Base-by-base conservation (phyloP, 1,140 invertebrate species). In the Lithobius niger region DNA sequence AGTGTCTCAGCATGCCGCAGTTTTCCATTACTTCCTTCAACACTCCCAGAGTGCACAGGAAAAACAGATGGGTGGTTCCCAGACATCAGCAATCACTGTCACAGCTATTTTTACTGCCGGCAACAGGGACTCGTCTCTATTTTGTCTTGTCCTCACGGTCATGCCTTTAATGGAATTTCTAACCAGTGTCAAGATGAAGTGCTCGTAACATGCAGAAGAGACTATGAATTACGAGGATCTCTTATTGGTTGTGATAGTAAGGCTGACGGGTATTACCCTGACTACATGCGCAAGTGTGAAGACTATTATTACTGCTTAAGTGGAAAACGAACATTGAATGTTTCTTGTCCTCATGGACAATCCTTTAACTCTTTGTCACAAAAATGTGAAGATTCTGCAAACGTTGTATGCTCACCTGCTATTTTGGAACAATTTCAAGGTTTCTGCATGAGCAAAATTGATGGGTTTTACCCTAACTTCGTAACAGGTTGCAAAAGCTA, bases 31-130 rank as follows among this genome's bases (percentile, higher is more conserved):
- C 10, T 40, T 18, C 10, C 10, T 40, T 18, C 31, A 10, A 18
- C 10, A 13, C 18, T 40, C 31, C 18, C 18, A 18, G 31, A 40
- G 10, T 40, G 31, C 31, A 18, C 15, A 31, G 42, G 1, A 52
- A 57, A 16, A 59, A 47, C 68, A 4, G 75, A 80, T 62, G 78
- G 79, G 0, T 75, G 76, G 44, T 79, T 78, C 62, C 71, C 73
- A 1, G 74, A 79, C 45, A 65, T 66, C 4, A 70, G 70, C 26
- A 72, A 74, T 0, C 75, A 72, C 2, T 81, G 79, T 60, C 70
- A 74, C 16, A 74, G 74, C 13, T 81, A 79, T 64, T 79, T 75
- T 60, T 73, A 72, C 57, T 80, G 78, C 19, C 58, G 57, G 61
- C 64, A 69, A 3, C 66, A 65, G 25, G 76, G 75, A 0, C 70